phyloP scores from a whole-genome alignment of 2,888 invertebrate genomes.

The Ichneumoninae sp. region DNA sequence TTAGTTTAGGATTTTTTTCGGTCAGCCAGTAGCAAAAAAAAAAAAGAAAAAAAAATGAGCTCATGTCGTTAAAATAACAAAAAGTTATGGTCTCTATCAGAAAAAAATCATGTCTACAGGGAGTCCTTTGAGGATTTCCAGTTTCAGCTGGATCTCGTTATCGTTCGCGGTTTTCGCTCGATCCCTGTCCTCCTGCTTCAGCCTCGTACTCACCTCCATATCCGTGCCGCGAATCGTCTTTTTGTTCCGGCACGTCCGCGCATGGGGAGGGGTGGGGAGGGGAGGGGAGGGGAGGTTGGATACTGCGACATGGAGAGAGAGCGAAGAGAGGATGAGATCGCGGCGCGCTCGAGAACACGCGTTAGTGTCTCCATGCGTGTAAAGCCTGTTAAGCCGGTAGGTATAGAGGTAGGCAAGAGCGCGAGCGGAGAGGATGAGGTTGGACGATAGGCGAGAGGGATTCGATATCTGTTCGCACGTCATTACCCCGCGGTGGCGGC shows the following conservation, averaged over 20 bases:
- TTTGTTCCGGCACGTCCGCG: slow-evolving; percentile 68
- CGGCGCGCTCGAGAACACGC: slow-evolving; percentile 70
- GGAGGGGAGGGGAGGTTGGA: slow-evolving; percentile 67
- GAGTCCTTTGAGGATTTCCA: neutral
- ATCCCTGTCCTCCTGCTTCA: slow-evolving; percentile 4
- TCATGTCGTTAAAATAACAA: neutral
- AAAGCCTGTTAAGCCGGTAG: slow-evolving; percentile 71
- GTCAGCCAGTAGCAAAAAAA: neutral
- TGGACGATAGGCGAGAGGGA: slow-evolving; percentile 75
- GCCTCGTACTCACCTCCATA: slow-evolving; percentile 17
- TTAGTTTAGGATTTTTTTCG: slow-evolving; percentile 13
- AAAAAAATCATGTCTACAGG: neutral
- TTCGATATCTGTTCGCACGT: slow-evolving; percentile 84
- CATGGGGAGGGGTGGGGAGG: slow-evolving; percentile 64
- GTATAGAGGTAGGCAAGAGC: slow-evolving; percentile 38
- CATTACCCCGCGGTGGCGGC: slow-evolving; percentile 82
- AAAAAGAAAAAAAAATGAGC: neutral
- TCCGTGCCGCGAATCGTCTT: slow-evolving; percentile 55
- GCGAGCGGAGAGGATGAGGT: slow-evolving; percentile 58
- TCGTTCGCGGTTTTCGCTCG: slow-evolving; percentile 18
- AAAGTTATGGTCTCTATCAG: neutral
- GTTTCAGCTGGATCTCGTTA: neutral
- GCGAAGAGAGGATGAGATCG: slow-evolving; percentile 32
- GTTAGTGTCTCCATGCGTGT: slow-evolving; percentile 79
- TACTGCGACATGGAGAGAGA: slow-evolving; percentile 36